phyloP scores from a whole-genome alignment of 2,888 invertebrate species.

The Pristionchus entomophagus region DNA sequence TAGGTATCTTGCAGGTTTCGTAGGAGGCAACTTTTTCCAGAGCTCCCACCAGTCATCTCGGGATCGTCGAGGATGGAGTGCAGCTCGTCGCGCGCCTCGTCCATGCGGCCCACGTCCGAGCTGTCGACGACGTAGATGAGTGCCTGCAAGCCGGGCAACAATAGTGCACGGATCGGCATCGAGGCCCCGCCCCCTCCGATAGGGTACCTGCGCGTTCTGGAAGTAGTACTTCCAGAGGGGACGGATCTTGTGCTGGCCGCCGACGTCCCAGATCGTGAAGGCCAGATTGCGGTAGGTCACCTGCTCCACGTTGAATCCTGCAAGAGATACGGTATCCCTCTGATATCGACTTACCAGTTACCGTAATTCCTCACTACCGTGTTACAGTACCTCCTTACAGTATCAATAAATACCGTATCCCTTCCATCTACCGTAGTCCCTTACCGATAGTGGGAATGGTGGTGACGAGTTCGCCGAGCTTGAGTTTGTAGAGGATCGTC shows the following conservation, averaged over 20 bases:
- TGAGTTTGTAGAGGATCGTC: slow-evolving; percentile 48
- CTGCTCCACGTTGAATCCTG: slow-evolving; percentile 49
- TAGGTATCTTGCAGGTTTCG: too few relatives aligned
- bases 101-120: slow-evolving; percentile 13
- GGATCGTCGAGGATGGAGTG: slow-evolving; percentile 35
- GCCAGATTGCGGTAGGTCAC: slow-evolving; percentile 40
- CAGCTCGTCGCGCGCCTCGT: slow-evolving; percentile 46
- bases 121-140: slow-evolving; percentile 47
- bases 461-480: slow-evolving; percentile 48
- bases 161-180: neutral
- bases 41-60: slow-evolving; percentile 23
- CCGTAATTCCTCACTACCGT: neutral
- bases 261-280: slow-evolving; percentile 49
- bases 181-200: neutral
- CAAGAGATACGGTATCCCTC: neutral
- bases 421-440: neutral
- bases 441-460: slow-evolving; percentile 49
- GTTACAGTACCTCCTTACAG: neutral
- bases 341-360: neutral
- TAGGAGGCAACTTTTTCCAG: neutral
- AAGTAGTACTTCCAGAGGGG: slow-evolving; percentile 50
- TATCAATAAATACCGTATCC: neutral
- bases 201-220: slow-evolving; percentile 44
- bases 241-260: slow-evolving; percentile 49
- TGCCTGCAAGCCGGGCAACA: neutral